phyloP scores from a whole-genome alignment of 2,888 invertebrate species.

The Trichogramma dendrolimi region DNA sequence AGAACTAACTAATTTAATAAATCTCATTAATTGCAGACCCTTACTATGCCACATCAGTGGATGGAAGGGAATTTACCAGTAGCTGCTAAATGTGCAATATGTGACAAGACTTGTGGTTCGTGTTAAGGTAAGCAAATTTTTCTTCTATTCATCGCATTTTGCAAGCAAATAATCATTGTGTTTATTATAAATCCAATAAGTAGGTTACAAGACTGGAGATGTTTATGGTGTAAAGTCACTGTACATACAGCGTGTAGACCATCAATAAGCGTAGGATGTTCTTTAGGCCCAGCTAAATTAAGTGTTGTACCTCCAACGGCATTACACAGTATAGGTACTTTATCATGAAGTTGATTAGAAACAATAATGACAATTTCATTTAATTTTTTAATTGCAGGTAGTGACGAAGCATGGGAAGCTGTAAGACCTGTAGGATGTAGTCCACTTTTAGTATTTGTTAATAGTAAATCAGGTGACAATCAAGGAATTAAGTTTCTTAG shows the following conservation, averaged over 20 bases:
- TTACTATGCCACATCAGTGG: constrained; percentile 97
- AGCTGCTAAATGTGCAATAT: constrained; percentile 85
- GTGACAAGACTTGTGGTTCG: constrained; percentile 97
- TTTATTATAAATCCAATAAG: constrained; percentile 10
- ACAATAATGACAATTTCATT: constrained; percentile 8
- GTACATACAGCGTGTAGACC: constrained; percentile 91
- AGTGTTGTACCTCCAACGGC: constrained; percentile 93
- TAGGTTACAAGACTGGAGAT: constrained; percentile 91
- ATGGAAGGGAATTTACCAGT: constrained; percentile 95
- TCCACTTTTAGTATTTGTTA: constrained; percentile 93
- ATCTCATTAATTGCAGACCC: constrained; percentile 58
- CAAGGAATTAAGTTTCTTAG: constrained; percentile 94
- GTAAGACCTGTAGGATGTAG: constrained; percentile 61
- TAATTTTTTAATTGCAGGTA: constrained; percentile 45
- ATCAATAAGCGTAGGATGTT: constrained; percentile 72
- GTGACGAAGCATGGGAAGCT: constrained; percentile 90
- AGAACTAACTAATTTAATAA: constrained; percentile 5
- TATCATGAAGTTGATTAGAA: constrained; percentile 10
- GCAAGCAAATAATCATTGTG: background rate
- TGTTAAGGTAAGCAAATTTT: constrained; percentile 64
- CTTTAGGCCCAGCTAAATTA: constrained; percentile 81
- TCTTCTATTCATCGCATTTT: background rate
- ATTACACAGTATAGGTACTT: constrained; percentile 74
- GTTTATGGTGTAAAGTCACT: constrained; percentile 90
- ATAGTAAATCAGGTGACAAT: constrained; percentile 96